These are phyloP conservation scores for Panurus biarmicus DNA, from an alignment of 2,113 vertebrate species.

Conservation along the genomic window DNA sequence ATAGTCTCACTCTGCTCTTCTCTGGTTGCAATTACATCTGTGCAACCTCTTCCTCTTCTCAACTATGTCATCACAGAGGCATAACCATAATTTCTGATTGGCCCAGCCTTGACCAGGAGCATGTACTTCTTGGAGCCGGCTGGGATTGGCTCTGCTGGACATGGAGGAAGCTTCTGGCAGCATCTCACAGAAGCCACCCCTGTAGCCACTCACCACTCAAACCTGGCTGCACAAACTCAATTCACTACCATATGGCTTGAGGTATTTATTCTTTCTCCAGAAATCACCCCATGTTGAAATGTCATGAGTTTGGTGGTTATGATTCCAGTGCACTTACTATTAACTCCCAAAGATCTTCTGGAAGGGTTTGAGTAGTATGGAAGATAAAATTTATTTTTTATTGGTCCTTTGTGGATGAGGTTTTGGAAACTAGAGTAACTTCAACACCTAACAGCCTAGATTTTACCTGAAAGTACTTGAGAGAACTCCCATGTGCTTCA, in stretches of 20 bases:
- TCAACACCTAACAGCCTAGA: background rate
- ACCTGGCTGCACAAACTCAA: background rate
- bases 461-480: background rate
- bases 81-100: background rate
- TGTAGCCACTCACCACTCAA: background rate
- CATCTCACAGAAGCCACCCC: background rate
- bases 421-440: background rate
- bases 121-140: background rate
- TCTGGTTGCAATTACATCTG: background rate
- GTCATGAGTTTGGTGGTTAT: background rate
- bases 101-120: background rate
- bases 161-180: background rate
- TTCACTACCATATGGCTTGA: background rate
- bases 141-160: background rate
- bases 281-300: background rate
- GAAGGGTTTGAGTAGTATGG: background rate
- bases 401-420: background rate
- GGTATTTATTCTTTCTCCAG: background rate
- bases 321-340: background rate
- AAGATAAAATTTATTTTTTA: background rate
- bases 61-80: background rate
- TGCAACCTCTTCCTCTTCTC: background rate
- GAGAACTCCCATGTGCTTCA: background rate
- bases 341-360: background rate
- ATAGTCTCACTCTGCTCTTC: rapidly evolving